These are phyloP conservation scores for Rhopalosiphum maidis DNA, from an alignment of 1,140 invertebrate genomes.

Conservation along the genomic window DNA sequence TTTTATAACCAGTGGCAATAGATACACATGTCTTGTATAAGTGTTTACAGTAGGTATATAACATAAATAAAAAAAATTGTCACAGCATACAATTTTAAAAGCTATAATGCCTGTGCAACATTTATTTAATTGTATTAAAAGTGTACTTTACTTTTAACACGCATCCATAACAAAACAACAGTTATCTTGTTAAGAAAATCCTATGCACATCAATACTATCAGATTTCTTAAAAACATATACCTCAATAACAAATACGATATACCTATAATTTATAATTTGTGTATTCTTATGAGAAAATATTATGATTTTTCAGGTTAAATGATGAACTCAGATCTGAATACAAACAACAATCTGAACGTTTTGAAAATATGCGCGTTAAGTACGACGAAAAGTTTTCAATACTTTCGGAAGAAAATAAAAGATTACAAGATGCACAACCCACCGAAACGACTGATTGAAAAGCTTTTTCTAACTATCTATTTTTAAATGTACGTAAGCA, in stretches of 20 bases:
- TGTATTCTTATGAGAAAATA: not conserved
- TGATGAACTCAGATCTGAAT: constrained; percentile 75
- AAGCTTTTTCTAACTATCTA: not conserved
- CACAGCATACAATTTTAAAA: not conserved
- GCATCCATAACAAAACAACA: not conserved
- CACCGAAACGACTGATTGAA: not conserved
- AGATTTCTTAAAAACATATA: not conserved
- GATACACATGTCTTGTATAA: no score
- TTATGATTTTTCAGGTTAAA: constrained; percentile 66
- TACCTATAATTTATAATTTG: not conserved
- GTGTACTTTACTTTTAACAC: not conserved
- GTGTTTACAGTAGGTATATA: not conserved
- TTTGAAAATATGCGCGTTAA: constrained; percentile 67
- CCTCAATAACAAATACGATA: not conserved
- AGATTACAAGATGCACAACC: constrained; percentile 41
- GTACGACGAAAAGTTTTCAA: constrained; percentile 65
- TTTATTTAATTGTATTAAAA: not conserved
- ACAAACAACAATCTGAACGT: constrained; percentile 74
- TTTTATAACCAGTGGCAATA: no score
- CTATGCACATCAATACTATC: not conserved
- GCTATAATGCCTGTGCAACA: no score
- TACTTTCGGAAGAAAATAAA: constrained; percentile 64
- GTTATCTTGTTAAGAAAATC: not conserved
- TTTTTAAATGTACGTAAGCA: not conserved
- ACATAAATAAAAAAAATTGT: not conserved